Conservation (phyloP, 2,888 invertebrate species). For the Lasius platythorax region DNA sequence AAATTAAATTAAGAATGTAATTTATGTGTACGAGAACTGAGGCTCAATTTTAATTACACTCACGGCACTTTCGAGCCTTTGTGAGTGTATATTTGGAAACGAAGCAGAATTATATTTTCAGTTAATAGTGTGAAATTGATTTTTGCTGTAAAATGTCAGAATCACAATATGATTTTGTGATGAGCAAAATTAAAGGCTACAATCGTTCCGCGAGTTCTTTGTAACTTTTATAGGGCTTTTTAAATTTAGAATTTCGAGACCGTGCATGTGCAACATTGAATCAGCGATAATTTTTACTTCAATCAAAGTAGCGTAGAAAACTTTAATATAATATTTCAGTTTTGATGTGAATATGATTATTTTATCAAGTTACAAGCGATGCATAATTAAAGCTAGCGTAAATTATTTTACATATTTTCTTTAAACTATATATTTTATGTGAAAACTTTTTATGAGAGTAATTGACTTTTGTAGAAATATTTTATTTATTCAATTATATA, state of each 20-base stretch:
- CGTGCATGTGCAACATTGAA: not conserved
- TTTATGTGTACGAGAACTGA: not conserved
- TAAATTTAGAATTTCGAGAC: not conserved
- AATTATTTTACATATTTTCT: conserved; percentile 29
- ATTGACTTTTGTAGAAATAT: not conserved
- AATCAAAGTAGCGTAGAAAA: conserved; percentile 1
- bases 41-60: not conserved
- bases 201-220: not conserved
- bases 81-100: not conserved
- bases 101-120: not conserved
- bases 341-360: conserved; percentile 7
- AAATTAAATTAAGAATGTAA: not conserved
- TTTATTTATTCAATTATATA: conserved; percentile 8
- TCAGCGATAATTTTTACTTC: conserved; percentile 7
- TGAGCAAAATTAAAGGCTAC: conserved; percentile 6
- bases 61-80: not conserved
- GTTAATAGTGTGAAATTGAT: not conserved
- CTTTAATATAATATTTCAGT: conserved; percentile 23
- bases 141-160: not conserved
- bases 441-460: not conserved
- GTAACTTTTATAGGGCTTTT: not conserved
- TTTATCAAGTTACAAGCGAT: conserved; percentile 15
- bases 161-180: not conserved
- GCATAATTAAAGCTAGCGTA: conserved; percentile 26
- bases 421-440: conserved; percentile 23